phyloP scores from a whole-genome alignment of 2,888 invertebrate genomes.

The Lycocerus yunnanus region DNA sequence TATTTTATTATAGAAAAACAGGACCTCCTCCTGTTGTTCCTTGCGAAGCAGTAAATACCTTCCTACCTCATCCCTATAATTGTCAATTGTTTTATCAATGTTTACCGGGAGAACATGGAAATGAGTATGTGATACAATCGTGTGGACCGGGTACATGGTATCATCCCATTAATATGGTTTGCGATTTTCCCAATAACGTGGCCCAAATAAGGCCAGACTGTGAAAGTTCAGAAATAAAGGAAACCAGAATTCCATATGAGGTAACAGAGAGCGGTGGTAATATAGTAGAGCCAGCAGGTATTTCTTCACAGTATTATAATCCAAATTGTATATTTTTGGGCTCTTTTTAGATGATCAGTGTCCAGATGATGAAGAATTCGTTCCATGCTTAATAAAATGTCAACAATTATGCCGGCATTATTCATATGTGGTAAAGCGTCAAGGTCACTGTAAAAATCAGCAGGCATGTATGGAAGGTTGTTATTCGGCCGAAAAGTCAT shows the following conservation, averaged over 20 bases:
- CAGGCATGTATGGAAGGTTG: slow-evolving; percentile 54
- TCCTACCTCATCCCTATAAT: slow-evolving; percentile 66
- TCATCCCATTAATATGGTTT: slow-evolving; percentile 65
- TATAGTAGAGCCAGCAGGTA: neutral
- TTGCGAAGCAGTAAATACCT: slow-evolving; percentile 59
- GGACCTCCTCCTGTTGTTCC: slow-evolving; percentile 24
- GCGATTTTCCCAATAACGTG: slow-evolving; percentile 59
- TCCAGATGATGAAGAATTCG: slow-evolving; percentile 61
- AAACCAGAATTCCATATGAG: neutral
- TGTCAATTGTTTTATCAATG: slow-evolving; percentile 76
- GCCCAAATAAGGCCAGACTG: slow-evolving; percentile 65
- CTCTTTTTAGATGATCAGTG: slow-evolving; percentile 38
- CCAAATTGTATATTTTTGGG: neutral
- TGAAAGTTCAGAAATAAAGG: slow-evolving; percentile 33
- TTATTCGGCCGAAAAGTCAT: slow-evolving; percentile 40
- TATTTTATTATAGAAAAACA: neutral
- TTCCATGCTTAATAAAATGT: slow-evolving; percentile 74
- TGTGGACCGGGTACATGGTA: slow-evolving; percentile 70
- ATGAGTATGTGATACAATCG: slow-evolving; percentile 62
- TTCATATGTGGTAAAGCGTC: slow-evolving; percentile 52
- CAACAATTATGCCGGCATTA: slow-evolving; percentile 72
- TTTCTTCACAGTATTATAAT: neutral
- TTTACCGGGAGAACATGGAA: slow-evolving; percentile 51
- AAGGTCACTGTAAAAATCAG: slow-evolving; percentile 56
- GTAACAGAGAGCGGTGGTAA: neutral